Percentiles rank a stretch among this genome's conserved stretches.
phyloP scores from a whole-genome alignment of 2,113 vertebrate genomes.

The Kryptolebias marmoratus region DNA sequence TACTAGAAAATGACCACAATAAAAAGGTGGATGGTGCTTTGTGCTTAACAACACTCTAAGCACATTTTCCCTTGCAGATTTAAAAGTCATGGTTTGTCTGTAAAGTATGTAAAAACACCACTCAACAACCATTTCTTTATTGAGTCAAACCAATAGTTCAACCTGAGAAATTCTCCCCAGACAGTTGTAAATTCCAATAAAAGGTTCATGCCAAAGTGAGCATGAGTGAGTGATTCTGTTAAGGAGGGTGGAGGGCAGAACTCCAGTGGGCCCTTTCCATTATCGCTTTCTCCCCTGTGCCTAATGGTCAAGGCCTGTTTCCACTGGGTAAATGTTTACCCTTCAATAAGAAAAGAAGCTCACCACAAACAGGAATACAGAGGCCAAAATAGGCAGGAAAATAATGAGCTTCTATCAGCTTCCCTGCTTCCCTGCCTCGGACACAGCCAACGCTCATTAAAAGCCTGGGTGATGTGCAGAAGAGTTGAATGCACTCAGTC shows the following conservation, averaged over 20 bases:
- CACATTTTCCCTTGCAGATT: constrained; percentile 53
- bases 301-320: constrained; percentile 74
- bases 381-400: constrained; percentile 65
- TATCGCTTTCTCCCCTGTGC: constrained; percentile 63
- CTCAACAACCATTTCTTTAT: constrained; percentile 72
- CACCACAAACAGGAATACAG: constrained; percentile 60
- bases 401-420: constrained; percentile 78
- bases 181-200: constrained; percentile 79
- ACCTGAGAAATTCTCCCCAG: constrained; percentile 65
- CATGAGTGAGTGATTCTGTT: constrained; percentile 74
- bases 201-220: constrained; percentile 74
- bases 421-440: constrained; percentile 56
- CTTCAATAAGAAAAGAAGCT: constrained; percentile 66
- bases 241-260: constrained; percentile 65
- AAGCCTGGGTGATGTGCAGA: constrained; percentile 64
- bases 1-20: constrained; percentile 21
- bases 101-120: constrained; percentile 51
- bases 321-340: constrained; percentile 75
- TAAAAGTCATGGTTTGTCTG: constrained; percentile 55
- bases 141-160: constrained; percentile 66
- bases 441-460: constrained; percentile 76
- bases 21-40: constrained; percentile 40
- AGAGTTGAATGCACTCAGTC: constrained; percentile 70
- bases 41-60: constrained; percentile 56
- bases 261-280: constrained; percentile 72